Base-by-base conservation (phyloP, 2,888 invertebrate genomes). In the Hypercompe scribonia region DNA sequence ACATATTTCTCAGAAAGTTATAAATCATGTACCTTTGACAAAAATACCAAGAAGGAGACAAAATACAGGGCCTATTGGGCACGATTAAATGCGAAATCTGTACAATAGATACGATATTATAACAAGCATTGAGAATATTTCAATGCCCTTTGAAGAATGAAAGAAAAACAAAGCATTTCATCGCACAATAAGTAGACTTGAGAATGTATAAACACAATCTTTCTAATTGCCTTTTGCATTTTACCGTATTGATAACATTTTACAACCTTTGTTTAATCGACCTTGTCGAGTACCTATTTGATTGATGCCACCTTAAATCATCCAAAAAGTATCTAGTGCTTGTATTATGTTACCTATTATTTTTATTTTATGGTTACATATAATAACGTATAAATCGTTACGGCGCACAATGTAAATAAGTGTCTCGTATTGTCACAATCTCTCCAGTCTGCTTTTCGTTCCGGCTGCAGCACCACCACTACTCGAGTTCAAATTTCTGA, bases 21-120 rank as follows among this genome's bases (percentile, higher is more conserved):
- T 82, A 82, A 84, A 82, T 84, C 78, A 82, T 82, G 80, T 82
- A 80, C 36, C 72, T 71, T 71, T 84, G 80, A 78, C 80, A 82
- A 80, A 82, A 77, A 84, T 18, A 75, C 76, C 74, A 73, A 76
- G 72, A 77, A 78, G 75, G 71, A 80, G 70, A 78, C 61, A 74
- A 63, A 58, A 79, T 77, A 67, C n/a, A 68, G 72, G 7, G 39
- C 39, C 72, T 82, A 73, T 73, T 71, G 73, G 71, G 78, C 68
- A 65, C 46, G 50, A 75, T 66, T 71, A 66, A 71, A 75, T 70
- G 64, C 61, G 65, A 79, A 82, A 82, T 75, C 73, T 76, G 73
- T 78, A 79, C 76, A 76, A 79, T 68, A 63, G 46, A 31, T 68
- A 71, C 61, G 66, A 67, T 63, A 72, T 71, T 67, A 72, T 63